Evolutionary conservation across 2,113 vertebrate genomes (phyloP).

Genomic region (Salvelinus sp.): DNA sequence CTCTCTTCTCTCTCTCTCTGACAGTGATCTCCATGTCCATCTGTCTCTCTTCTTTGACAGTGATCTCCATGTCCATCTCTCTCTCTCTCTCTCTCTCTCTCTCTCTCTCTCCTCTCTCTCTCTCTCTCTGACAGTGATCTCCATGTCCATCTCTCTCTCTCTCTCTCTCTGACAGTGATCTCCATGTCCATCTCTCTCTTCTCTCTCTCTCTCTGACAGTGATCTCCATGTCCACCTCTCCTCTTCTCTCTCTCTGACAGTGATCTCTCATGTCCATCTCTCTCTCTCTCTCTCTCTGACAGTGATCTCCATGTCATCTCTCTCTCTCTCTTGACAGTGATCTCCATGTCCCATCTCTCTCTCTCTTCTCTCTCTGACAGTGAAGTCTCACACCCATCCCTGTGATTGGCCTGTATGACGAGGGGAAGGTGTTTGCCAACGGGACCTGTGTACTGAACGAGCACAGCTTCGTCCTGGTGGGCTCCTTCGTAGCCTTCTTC

Average conservation of each 20-base stretch:
- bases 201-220: too few relatives aligned
- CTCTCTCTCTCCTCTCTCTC: conserved; percentile 19
- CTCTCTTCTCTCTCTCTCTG: too few relatives aligned
- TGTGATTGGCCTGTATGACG: conserved; percentile 87
- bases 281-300: too few relatives aligned
- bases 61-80: background rate
- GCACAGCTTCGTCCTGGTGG: conserved; percentile 87
- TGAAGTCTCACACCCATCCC: conserved; percentile 92
- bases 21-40: too few relatives aligned
- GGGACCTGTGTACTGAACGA: conserved; percentile 87
- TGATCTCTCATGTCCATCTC: too few relatives aligned
- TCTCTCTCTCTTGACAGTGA: conserved; percentile 52
- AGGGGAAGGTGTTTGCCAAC: conserved; percentile 89
- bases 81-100: conserved; percentile 62
- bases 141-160: too few relatives aligned
- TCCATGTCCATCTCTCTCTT: too few relatives aligned
- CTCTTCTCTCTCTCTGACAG: too few relatives aligned
- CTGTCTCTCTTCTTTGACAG: too few relatives aligned
- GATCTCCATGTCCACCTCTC: too few relatives aligned
- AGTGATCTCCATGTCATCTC: background rate
- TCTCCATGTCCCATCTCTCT: conserved; percentile 91
- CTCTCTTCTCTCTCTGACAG: conserved; percentile 41
- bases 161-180: too few relatives aligned
- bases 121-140: too few relatives aligned
- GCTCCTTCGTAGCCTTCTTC: conserved; percentile 95